Conservation (phyloP, 2,888 invertebrate species). For the Limnephilus rhombicus region DNA sequence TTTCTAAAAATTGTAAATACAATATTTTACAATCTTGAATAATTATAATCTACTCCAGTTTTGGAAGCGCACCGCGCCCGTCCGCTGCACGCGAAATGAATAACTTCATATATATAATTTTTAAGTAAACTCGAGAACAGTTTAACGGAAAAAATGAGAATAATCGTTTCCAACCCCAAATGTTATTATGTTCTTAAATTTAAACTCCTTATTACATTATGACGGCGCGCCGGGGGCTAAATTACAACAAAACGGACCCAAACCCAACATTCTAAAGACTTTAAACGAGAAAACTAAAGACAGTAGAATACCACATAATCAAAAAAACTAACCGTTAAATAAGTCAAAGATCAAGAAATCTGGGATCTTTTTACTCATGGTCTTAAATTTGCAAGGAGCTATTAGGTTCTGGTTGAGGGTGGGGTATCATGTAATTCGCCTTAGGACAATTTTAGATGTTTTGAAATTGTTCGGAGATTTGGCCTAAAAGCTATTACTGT, state of each 20-base stretch:
- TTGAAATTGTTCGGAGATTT: constrained; percentile 46
- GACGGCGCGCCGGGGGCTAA: constrained; percentile 49
- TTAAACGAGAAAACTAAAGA: background rate
- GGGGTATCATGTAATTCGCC: constrained; percentile 37
- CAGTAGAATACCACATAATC: background rate
- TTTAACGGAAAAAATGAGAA: constrained; percentile 57
- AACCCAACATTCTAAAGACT: background rate
- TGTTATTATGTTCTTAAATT: constrained; percentile 59
- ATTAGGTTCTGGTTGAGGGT: background rate
- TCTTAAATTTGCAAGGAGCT: background rate
- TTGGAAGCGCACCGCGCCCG: background rate
- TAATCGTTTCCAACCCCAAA: constrained; percentile 57
- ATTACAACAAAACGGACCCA: constrained; percentile 53
- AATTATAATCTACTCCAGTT: background rate
- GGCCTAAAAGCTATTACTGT: constrained; percentile 32
- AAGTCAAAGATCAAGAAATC: background rate
- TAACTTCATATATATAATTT: constrained; percentile 33
- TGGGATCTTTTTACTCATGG: background rate
- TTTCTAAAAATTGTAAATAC: too few relatives aligned
- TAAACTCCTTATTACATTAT: constrained; percentile 55
- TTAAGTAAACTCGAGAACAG: constrained; percentile 47
- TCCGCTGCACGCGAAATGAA: constrained; percentile 55
- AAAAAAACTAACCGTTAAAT: background rate
- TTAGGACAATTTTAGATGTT: constrained; percentile 47
- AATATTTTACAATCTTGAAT: too few relatives aligned